A percentile compares a stretch with the other conserved stretches of the same genome.
phyloP scores from a whole-genome alignment of 2,113 vertebrate species.

The Zeus faber region DNA sequence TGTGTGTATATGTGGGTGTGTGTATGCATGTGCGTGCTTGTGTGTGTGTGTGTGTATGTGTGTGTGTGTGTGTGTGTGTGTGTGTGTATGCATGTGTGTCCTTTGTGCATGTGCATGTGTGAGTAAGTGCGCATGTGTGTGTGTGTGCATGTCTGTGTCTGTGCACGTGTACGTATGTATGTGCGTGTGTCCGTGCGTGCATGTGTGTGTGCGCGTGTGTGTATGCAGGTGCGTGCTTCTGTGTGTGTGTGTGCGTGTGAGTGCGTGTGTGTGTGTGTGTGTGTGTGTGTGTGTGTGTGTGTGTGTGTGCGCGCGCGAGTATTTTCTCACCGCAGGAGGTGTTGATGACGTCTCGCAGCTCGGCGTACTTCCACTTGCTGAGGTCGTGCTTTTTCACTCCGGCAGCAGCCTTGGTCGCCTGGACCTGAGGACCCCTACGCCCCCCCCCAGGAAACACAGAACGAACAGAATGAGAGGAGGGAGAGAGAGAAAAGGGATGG shows the following conservation, averaged over 20 bases:
- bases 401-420: constrained; percentile 91
- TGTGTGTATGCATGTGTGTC: not conserved
- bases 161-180: too few species aligned
- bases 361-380: constrained; percentile 98
- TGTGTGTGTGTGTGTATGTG: not conserved
- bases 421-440: constrained; percentile 86
- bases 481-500: not conserved
- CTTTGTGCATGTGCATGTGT: too few species aligned
- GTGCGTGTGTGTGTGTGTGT: not conserved
- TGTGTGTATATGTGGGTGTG: not conserved
- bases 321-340: constrained; percentile 91
- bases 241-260: not conserved
- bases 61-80: constrained; percentile 1
- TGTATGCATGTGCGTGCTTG: not conserved
- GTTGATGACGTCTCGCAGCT: constrained; percentile 97
- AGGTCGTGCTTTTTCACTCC: constrained; percentile 93
- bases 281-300: constrained; percentile 2
- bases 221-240: not conserved
- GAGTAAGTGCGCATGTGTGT: not conserved
- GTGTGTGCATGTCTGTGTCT: not conserved
- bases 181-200: too few species aligned
- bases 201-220: not conserved
- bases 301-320: not conserved
- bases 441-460: constrained; percentile 8
- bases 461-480: not conserved